Evolutionary conservation across 2,888 invertebrate species (phyloP).

Genomic region (Perithous albicinctus): DNA sequence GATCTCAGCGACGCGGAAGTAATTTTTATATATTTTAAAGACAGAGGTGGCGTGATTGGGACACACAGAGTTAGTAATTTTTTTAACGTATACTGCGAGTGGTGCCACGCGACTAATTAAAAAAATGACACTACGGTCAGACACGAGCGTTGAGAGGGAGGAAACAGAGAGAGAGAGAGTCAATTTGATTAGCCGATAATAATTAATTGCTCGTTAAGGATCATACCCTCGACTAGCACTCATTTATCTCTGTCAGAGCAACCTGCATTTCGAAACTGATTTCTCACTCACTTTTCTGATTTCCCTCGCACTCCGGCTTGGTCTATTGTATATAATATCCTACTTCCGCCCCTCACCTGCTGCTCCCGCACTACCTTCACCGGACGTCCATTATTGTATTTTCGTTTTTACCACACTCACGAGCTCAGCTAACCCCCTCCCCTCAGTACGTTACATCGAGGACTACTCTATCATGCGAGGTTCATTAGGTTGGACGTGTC

Average conservation of each 20-base stretch:
- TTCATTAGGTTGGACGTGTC: constrained; percentile 78
- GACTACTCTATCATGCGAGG: constrained; percentile 75
- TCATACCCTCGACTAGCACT: constrained; percentile 60
- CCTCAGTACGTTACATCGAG: constrained; percentile 41
- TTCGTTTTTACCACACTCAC: constrained; percentile 45
- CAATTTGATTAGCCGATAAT: constrained; percentile 79
- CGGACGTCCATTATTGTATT: constrained; percentile 20
- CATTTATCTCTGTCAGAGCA: constrained; percentile 77
- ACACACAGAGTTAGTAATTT: constrained; percentile 32
- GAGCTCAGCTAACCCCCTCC: constrained; percentile 65
- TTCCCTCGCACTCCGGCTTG: constrained; percentile 60
- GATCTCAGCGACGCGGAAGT: constrained; percentile 37
- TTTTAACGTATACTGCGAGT: constrained; percentile 1
- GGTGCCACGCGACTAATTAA: constrained; percentile 74
- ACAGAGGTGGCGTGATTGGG: not conserved
- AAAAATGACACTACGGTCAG: constrained; percentile 64
- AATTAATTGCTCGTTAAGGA: constrained; percentile 79
- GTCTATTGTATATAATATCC: constrained; percentile 22
- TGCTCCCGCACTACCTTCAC: constrained; percentile 65
- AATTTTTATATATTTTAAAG: constrained; percentile 41
- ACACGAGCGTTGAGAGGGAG: constrained; percentile 45
- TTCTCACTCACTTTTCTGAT: constrained; percentile 62
- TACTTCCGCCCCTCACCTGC: constrained; percentile 55
- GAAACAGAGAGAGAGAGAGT: constrained; percentile 65
- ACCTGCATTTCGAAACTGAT: constrained; percentile 62